Evolutionary conservation across 2,888 invertebrate species (phyloP), one percentile per base, ranked within the genome.

Genomic region (Cephus pulcher): DNA sequence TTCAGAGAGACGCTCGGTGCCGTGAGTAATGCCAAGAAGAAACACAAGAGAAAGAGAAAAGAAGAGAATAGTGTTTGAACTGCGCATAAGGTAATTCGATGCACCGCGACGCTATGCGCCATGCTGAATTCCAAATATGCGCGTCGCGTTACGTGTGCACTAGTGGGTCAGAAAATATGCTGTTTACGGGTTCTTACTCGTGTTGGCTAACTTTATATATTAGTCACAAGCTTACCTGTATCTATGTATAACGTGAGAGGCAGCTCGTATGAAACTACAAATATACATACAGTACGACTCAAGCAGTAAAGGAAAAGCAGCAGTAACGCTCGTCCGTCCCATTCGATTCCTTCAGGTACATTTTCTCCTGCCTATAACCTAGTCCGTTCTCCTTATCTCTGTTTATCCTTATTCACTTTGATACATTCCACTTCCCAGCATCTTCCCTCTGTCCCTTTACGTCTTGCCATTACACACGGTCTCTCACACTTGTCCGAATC

Each of bases 151-250:
- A 87, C 82, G 82, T 87, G 81, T 87, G 86, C 87, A 82, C 84
- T 86, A 84, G 85, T 84, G 87, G 86, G 82, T 85, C 85, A 86
- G 87, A 89, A 89, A 89, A 88, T 88, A 88, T 87, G 86, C 86
- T 86, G 86, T 87, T 89, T 87, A 88, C 85, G 81, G 80, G 79
- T 79, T 78, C 81, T 33, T 71, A 34, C 4, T 15, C 32, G 71
- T 34, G 32, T 71, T 23, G 56, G 56, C 56, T 56, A 56, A 56
- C 56, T 56, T 23, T 56, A 56, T 56, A 1, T 23, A 23, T 56
- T 56, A 23, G 56, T 56, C 56, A 23, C 23, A 9, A 56, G 23
- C 23, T 56, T 2, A 23, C 0, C 9, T 23, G 56, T 56, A 56
- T 56, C 56, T 23, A 40, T 6, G 15, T 23, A 56, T 56, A 56